Evolutionary conservation across 2,113 vertebrate genomes (phyloP), one percentile per base, ranked within the genome.

Genomic region (Plecotus auritus): DNA sequence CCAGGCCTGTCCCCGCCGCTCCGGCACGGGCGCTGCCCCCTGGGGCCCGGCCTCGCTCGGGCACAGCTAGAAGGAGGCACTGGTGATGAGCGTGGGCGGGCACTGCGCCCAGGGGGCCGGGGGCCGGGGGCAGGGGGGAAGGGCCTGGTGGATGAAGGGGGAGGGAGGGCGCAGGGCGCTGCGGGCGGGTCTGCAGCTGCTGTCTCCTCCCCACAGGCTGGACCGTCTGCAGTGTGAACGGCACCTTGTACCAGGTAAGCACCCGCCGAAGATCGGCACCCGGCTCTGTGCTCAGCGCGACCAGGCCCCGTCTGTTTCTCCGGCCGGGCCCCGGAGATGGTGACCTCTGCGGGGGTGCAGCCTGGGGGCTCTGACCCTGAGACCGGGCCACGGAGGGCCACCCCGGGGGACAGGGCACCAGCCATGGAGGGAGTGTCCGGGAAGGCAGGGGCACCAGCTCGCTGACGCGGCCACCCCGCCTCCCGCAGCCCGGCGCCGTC

Each of bases 401-500:
- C 40, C 11, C 26, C 2, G 7, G 30, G 35, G 23, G n/a, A 18
- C 3, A 0, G 12, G 69, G 8, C 2, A 1, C 45, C n/a, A 28
- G 11, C 18, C 8, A 10, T 4, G 20, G 70, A 2, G 12, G n/a
- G 13, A 74, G 8, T 1, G 30, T 22, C 40, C 7, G 0, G 40
- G 66, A 32, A 5, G 59, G 20, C 1, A 1, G 12, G 7, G 26
- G 30, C 14, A 2, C 22, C 42, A 1, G 17, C 17, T 30, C 13
- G 2, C 91, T 45, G 30, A 70, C 9, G 1, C 61, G 0, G 11
- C 9, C 2, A 0, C 35, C 20, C 77, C 0, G 10, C 3, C 37
- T 23, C 5, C 30, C 11, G 40, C 77, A 99, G 98, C 98, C 98
- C 0, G 98, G 98, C 18, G 51, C 88, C 7, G 14, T 96, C 2